Conservation (phyloP, 2,113 vertebrate species). For the Dicaeum eximium region DNA sequence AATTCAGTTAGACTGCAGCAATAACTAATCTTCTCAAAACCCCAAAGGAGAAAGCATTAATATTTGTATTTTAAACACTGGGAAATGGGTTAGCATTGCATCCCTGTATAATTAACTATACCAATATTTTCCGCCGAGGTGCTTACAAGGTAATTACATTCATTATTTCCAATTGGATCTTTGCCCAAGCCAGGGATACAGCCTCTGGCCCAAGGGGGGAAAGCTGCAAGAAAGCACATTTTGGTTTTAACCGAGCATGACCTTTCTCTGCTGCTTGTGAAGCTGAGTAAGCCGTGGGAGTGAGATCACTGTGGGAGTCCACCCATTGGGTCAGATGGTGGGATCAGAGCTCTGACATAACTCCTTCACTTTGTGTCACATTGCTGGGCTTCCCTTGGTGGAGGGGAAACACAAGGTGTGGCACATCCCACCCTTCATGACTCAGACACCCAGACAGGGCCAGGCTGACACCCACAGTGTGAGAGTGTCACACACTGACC, state of each 20-base stretch:
- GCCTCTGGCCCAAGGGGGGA: background rate
- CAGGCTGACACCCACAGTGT: background rate
- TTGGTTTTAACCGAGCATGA: background rate
- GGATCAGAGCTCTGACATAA: background rate
- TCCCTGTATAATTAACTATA: slow-evolving; percentile 9
- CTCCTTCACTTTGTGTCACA: background rate
- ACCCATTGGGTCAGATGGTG: background rate
- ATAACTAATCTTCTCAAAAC: background rate
- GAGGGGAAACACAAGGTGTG: background rate
- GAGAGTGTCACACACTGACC: background rate
- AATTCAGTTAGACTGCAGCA: background rate
- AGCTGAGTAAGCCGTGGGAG: background rate
- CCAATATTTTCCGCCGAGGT: slow-evolving; percentile 41
- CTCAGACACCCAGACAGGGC: background rate
- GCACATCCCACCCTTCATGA: background rate
- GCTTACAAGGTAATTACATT: slow-evolving; percentile 46
- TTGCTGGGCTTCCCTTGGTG: background rate
- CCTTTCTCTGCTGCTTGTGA: background rate
- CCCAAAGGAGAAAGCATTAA: background rate
- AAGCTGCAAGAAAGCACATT: background rate
- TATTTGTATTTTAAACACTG: slow-evolving; percentile 23
- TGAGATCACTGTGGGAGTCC: background rate
- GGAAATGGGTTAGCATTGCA: background rate
- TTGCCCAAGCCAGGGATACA: background rate
- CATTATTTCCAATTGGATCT: slow-evolving; percentile 29